Base-by-base conservation (phyloP, 2,797 vertebrate species). In the Mycteria americana region DNA sequence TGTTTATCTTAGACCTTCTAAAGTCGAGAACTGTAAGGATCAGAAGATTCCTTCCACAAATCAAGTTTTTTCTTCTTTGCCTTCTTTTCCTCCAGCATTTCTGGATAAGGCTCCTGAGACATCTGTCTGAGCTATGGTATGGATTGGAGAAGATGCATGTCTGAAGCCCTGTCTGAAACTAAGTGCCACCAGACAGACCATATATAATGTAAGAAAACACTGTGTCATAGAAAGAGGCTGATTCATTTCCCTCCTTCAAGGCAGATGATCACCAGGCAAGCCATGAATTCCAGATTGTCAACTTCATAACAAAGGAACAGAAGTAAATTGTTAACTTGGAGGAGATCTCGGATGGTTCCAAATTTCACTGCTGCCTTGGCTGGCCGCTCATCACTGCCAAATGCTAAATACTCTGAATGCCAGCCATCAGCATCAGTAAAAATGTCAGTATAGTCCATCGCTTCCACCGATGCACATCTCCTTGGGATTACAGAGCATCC, bases 211-310 rank as follows among this genome's bases (percentile, higher is more conserved):
- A 67, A 76, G 46, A 79, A 95, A 88, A 23, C 22, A 62, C 8
- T 64, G 30, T 1, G 0, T 82, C 51, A 27, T 21, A n/a, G 74
- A 56, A 85, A 82, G 22, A 56, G 21, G 9, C 9, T 35, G 37
- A 68, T 93, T 68, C 3, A 64, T 93, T 89, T 72, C 68, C 39
- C 77, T 95, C 48, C 41, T 92, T 96, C 87, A 93, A 77, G 76
- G 51, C 62, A 85, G 45, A 27, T 39, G 73, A 90, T 95, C 64
- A 59, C 57, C 50, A 91, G 74, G 63, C 25, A 81, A 88, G 19
- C 65, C 79, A 54, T 73, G 74, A 89, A 70, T 81, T 93, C 37
- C 53, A 88, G 82, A 53, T 62, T 92, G 83, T 77, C 84, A 70
- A 7, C 23, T 96, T 93, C 81, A 51, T 73, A 60, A 73, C 74